phyloP scores from a whole-genome alignment of 2,797 vertebrate genomes.

The Kryptopterus vitreolus region DNA sequence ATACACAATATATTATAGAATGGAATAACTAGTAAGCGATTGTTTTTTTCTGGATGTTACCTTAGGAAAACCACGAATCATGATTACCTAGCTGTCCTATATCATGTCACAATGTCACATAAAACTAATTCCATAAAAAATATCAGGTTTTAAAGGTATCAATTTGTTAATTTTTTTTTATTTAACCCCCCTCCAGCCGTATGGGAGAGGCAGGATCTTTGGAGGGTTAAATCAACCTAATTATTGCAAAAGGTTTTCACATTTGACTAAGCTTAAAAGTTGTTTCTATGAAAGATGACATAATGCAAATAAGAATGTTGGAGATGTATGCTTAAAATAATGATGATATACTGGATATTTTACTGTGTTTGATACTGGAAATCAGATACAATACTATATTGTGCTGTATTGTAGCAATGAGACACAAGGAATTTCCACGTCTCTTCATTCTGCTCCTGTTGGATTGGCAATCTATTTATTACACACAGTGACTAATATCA shows the following conservation, averaged over 20 bases:
- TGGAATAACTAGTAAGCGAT: neutral
- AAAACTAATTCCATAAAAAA: neutral
- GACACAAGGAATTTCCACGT: neutral
- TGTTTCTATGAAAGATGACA: neutral
- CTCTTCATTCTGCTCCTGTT: neutral
- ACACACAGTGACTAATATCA: neutral
- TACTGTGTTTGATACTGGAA: neutral
- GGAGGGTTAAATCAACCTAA: neutral
- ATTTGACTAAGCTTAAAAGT: neutral
- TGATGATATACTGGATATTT: neutral
- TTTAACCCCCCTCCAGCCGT: neutral
- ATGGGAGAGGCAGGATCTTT: neutral
- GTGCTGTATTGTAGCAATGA: neutral
- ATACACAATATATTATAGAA: neutral
- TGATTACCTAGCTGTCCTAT: neutral
- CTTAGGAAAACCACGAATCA: neutral
- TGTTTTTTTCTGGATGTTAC: neutral
- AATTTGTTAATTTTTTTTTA: no score
- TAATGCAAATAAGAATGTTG: neutral
- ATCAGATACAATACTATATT: neutral
- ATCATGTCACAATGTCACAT: neutral
- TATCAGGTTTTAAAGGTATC: neutral
- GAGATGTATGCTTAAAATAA: neutral
- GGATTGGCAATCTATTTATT: slow-evolving; percentile 1
- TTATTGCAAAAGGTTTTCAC: neutral